Conservation (phyloP, 2,797 vertebrate genomes). For the Synanceia verrucosa region DNA sequence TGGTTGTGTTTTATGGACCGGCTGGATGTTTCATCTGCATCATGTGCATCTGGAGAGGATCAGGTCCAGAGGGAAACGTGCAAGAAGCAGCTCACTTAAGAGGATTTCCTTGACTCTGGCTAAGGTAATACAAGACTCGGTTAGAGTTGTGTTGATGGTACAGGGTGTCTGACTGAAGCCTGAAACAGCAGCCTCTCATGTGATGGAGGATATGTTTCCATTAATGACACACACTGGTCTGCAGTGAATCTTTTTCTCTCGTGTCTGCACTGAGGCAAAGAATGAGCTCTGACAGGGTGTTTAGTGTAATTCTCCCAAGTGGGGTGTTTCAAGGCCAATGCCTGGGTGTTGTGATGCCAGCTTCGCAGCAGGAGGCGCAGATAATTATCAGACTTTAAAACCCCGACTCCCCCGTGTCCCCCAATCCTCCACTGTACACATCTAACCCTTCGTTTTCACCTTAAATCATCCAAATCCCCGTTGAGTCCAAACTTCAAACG, state of each 20-base stretch:
- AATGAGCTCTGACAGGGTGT: constrained; percentile 32
- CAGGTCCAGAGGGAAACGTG: constrained; percentile 17
- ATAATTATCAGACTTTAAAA: constrained; percentile 66
- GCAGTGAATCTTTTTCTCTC: not conserved
- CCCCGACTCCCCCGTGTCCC: constrained; percentile 25
- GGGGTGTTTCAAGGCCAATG: constrained; percentile 42
- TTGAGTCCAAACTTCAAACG: constrained; percentile 67
- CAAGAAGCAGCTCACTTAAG: constrained; percentile 6
- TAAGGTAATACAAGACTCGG: not conserved
- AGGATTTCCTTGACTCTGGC: constrained; percentile 25
- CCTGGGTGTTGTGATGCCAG: constrained; percentile 32
- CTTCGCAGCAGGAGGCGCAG: constrained; percentile 50
- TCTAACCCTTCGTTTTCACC: constrained; percentile 66
- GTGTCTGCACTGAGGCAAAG: constrained; percentile 13
- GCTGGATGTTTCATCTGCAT: constrained; percentile 26
- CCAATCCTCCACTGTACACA: constrained; percentile 37
- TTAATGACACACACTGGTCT: constrained; percentile 26
- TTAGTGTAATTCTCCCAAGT: constrained; percentile 42
- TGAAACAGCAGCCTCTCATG: constrained; percentile 21
- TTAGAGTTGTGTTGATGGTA: not conserved
- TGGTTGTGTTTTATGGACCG: constrained; percentile 47
- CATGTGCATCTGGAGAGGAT: constrained; percentile 52
- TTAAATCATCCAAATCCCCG: constrained; percentile 72
- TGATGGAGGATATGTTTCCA: constrained; percentile 35
- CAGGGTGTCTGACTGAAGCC: not conserved